Base-by-base conservation (phyloP, 2,888 invertebrate genomes). In the Parapristionchus giblindavisi region DNA sequence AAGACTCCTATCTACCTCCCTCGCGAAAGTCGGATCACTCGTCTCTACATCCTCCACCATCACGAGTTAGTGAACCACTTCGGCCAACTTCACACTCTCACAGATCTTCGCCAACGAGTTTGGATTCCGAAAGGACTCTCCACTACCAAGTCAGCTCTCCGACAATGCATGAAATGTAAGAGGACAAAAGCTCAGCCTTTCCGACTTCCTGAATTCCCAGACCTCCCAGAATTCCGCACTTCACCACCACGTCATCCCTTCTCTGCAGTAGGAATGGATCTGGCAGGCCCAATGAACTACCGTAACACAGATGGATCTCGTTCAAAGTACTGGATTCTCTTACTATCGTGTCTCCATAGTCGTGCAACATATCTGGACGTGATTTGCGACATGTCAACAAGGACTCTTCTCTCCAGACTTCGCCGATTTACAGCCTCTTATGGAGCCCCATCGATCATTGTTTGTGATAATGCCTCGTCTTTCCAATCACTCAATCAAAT, bases 401-500 rank as follows among this genome's bases (percentile, higher is more conserved):
- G 21, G 14, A 51, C 54, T 8, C 77, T 78, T 36, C 51, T 80
- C 17, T 14, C 17, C 24, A 34, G 68, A 3, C 27, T 80, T 24
- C 34, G 75, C 0, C 1, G 79, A 29, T 80, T 80, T 27, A 75
- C 75, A 1, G 68, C 76, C 0, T 27, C 76, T 14, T 8, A 73
- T 6, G 77, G 80, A 6, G 14, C 34, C 0, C 80, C 80, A 1
- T 2, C 36, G 1, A 2, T 24, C 17, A 63, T 80, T 8, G 3
- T 68, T 52, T 88, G 88, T 0, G 76, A 52, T 17, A 77, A 82
- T 4, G 83, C 88, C 0, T 85, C 85, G 0, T 89, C 89, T 78
- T 89, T 89, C 77, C 79, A 83, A 2, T 86, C 88, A 0, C 77
- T 87, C 0, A 78, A 79, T 1, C 89, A 86, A 77, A 11, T 56